Evolutionary conservation across 2,113 vertebrate species (phyloP).

Genomic region (Oophaga pumilio): DNA sequence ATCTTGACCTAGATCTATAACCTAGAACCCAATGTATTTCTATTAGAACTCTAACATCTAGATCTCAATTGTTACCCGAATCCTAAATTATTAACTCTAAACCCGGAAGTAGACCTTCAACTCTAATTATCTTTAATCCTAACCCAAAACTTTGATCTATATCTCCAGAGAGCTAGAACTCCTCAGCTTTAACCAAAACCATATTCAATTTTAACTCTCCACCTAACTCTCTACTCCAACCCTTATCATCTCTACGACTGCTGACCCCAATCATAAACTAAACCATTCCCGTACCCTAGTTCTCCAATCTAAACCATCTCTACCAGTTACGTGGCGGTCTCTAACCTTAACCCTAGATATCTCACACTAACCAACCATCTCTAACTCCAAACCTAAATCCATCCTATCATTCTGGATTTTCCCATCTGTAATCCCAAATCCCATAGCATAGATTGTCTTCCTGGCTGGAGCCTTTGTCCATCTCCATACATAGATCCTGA

Average conservation of each 20-base stretch:
- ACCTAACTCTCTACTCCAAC: not conserved
- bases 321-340: not conserved
- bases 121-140: not conserved
- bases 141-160: not conserved
- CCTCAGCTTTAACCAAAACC: not conserved
- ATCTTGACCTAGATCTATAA: not conserved
- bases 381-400: not conserved
- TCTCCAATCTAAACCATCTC: not conserved
- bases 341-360: not conserved
- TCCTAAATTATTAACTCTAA: too few relatives aligned
- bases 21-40: too few relatives aligned
- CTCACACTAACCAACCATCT: too few relatives aligned
- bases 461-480: not conserved
- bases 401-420: not conserved
- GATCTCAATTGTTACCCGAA: not conserved
- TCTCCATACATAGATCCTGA: too few relatives aligned
- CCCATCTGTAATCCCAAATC: too few relatives aligned
- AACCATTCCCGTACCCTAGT: not conserved
- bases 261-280: not conserved
- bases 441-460: not conserved
- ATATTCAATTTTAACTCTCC: not conserved
- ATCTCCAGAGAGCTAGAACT: not conserved
- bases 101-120: not conserved
- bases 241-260: too few relatives aligned
- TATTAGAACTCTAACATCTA: too few relatives aligned